Evolutionary conservation across 2,113 vertebrate genomes (phyloP), one percentile per base, ranked within the genome.

Genomic region (Clarias batrachus): DNA sequence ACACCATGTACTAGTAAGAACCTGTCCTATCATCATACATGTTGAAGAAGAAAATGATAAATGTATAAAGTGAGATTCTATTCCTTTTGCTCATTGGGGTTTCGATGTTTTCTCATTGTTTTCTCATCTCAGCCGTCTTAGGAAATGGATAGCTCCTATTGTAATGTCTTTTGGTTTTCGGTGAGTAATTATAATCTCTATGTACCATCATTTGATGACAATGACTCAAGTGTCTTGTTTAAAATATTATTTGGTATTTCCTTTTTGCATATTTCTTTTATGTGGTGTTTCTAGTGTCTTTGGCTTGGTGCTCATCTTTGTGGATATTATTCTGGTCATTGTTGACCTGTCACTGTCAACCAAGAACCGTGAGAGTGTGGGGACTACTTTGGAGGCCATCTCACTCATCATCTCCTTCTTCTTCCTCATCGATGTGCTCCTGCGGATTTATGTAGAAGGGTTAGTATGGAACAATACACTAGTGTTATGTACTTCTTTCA

Each of bases 141-240:
- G 93, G 65, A 96, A 91, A 92, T 92, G 70, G 83, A 93, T 97
- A 0, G 13, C 93, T 17, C 95, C 94, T 0, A 93, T 96, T 93
- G 94, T 97, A 83, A 96, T 96, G 96, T 98, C 97, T 9, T 95
- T 98, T 92, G 94, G 93, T 86, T 98, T 98, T 93, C 96, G 97
- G 98, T 99, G 95, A 94, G 95, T 94, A 30, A 10, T 82, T 48
- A 23, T 62, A 54, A 30, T 56, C 19, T 54, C 19, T 7, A 13
- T 48, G 25, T 56, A 60, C 21, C 11, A 33, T 17, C 12, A 14
- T 65, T 65, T 65, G 13, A 23, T 25, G 23, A 76, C 4, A 14
- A 1, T 57, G 48, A 14, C 12, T 37, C 33, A 37, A 37, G 33
- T 57, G 21, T 78, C 6, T 11, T 21, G 4, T 79, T 76, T n/a